Conservation (phyloP, 2,113 vertebrate species). For the Parus major region DNA sequence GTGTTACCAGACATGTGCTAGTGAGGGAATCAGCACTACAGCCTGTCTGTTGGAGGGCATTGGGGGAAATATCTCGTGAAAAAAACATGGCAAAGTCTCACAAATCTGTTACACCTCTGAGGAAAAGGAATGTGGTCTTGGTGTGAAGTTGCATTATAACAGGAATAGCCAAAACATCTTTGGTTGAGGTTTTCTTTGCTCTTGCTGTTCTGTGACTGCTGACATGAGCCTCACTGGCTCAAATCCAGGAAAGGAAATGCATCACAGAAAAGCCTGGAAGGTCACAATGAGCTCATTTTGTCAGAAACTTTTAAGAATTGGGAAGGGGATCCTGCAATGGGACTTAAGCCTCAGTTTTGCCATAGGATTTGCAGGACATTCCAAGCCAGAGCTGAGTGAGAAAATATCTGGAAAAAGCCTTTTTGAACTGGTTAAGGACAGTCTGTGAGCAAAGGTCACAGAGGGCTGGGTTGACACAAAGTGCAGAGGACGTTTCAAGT, state of each 20-base stretch:
- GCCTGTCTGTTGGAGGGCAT: background rate
- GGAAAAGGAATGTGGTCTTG: background rate
- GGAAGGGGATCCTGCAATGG: background rate
- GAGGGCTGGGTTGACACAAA: background rate
- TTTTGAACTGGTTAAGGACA: background rate
- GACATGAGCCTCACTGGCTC: background rate
- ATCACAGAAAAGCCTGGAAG: background rate
- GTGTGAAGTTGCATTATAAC: background rate
- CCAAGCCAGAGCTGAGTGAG: background rate
- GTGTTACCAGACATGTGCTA: background rate
- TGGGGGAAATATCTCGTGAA: background rate
- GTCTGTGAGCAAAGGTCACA: background rate
- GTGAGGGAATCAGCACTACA: background rate
- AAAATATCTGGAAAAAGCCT: background rate
- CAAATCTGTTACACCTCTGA: background rate
- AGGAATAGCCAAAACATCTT: background rate
- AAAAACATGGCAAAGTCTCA: background rate
- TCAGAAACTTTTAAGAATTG: background rate
- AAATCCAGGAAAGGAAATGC: background rate
- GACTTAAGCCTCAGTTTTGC: background rate
- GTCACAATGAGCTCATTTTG: background rate
- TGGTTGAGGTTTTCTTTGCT: background rate
- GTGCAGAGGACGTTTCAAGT: background rate
- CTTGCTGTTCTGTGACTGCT: background rate
- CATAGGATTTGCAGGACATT: background rate